Percentiles rank a stretch among this genome's conserved stretches.
These are phyloP conservation scores for Mormyrops attenuatus DNA, from an alignment of 2,797 vertebrate genomes.

Conservation along the genomic window DNA sequence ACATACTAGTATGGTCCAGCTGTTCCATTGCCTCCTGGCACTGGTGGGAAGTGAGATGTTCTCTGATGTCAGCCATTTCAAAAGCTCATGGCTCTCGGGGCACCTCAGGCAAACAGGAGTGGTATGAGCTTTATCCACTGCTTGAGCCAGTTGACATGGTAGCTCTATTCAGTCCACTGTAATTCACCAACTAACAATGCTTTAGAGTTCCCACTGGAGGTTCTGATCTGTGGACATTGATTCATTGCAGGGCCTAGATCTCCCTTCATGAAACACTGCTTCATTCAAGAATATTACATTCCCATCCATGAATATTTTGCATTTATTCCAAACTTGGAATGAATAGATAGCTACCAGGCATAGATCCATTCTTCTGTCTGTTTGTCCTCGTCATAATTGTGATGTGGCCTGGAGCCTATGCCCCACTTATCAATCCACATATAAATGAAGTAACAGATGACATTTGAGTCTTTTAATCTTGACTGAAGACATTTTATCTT, in stretches of 20 bases:
- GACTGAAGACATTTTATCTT: neutral
- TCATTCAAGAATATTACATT: neutral
- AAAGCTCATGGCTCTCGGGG: neutral
- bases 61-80: neutral
- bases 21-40: neutral
- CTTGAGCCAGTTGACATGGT: neutral
- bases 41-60: neutral
- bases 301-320: neutral
- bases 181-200: neutral
- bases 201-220: neutral
- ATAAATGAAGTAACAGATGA: neutral
- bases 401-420: neutral
- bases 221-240: neutral
- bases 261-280: neutral
- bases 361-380: neutral
- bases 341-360: neutral
- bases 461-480: neutral
- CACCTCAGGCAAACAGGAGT: neutral
- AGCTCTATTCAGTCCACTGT: neutral
- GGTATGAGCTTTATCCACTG: neutral
- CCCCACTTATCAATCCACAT: neutral
- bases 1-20: neutral
- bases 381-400: neutral
- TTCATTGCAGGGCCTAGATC: neutral
- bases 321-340: neutral